Conservation (phyloP, 2,113 vertebrate species). For the Ageneiosus marmoratus region DNA sequence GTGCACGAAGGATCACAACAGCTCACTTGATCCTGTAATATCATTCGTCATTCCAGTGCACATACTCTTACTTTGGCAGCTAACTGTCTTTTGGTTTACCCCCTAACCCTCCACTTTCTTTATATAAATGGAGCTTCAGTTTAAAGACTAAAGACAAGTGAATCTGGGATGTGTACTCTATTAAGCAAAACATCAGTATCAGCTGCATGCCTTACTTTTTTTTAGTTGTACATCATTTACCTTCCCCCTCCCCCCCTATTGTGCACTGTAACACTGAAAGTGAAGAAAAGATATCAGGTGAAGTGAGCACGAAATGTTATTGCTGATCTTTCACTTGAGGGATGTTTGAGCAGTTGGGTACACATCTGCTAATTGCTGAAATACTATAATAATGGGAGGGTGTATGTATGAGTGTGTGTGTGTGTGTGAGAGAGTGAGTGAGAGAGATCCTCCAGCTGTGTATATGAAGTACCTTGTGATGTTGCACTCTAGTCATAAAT, state of each 20-base stretch:
- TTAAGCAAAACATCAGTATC: constrained; percentile 41
- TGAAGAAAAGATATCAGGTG: not conserved
- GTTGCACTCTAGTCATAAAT: constrained; percentile 27
- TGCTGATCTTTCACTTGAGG: not conserved
- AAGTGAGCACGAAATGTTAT: not conserved
- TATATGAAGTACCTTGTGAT: constrained; percentile 24
- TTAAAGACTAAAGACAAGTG: constrained; percentile 38
- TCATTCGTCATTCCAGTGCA: constrained; percentile 61
- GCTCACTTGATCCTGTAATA: constrained; percentile 28
- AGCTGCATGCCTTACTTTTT: constrained; percentile 71
- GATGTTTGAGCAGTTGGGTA: constrained; percentile 9
- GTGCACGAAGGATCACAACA: constrained; percentile 67
- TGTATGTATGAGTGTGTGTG: constrained; percentile 36
- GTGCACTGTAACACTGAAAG: constrained; percentile 63
- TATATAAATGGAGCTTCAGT: constrained; percentile 30
- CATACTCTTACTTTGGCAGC: constrained; percentile 74
- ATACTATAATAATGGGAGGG: not conserved
- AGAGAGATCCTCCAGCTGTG: not conserved
- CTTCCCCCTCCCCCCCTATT: constrained; percentile 29
- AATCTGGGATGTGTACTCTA: not conserved
- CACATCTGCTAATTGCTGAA: constrained; percentile 46
- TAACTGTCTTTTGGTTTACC: constrained; percentile 50
- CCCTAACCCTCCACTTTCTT: constrained; percentile 34
- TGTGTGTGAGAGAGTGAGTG: not conserved
- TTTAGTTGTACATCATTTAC: constrained; percentile 28